Evolutionary conservation across 2,113 vertebrate species (phyloP).

Genomic region (Rhinopomastus cyanomelas): DNA sequence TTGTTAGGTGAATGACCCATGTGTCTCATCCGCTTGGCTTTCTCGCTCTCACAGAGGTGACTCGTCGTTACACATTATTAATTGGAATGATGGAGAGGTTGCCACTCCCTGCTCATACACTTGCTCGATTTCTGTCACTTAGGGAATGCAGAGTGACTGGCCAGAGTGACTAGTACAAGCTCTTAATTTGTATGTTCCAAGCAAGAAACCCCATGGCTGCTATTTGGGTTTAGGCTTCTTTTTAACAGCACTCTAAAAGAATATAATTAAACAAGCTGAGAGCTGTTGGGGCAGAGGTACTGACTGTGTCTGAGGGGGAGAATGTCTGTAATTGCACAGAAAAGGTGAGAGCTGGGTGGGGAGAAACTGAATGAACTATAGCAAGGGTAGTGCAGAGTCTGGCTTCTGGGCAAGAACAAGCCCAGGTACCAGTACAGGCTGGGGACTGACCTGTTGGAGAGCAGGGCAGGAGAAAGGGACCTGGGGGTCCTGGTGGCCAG

Average conservation of each 20-base stretch:
- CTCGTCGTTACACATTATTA: not conserved
- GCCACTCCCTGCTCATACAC: not conserved
- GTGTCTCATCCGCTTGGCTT: not conserved
- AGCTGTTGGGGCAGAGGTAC: not conserved
- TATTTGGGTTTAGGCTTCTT: fast-evolving
- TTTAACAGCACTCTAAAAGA: not conserved
- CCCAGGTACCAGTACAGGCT: too few relatives aligned
- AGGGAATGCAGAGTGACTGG: not conserved
- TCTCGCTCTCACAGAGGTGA: not conserved
- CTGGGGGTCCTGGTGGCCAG: too few relatives aligned
- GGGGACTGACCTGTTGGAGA: too few relatives aligned
- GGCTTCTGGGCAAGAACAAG: too few relatives aligned
- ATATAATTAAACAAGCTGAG: not conserved
- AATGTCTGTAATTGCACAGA: not conserved
- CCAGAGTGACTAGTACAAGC: not conserved
- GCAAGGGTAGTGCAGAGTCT: too few relatives aligned
- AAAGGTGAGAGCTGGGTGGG: too few relatives aligned
- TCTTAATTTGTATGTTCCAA: not conserved
- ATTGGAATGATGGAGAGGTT: not conserved
- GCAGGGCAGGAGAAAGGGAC: too few relatives aligned
- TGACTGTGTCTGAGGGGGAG: not conserved
- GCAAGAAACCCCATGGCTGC: not conserved
- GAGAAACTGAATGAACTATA: too few relatives aligned
- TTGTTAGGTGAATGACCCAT: conserved; percentile 21
- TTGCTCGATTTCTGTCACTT: not conserved